These are phyloP conservation scores for Noctua fimbriata DNA, from an alignment of 2,888 invertebrate species.

Conservation along the genomic window DNA sequence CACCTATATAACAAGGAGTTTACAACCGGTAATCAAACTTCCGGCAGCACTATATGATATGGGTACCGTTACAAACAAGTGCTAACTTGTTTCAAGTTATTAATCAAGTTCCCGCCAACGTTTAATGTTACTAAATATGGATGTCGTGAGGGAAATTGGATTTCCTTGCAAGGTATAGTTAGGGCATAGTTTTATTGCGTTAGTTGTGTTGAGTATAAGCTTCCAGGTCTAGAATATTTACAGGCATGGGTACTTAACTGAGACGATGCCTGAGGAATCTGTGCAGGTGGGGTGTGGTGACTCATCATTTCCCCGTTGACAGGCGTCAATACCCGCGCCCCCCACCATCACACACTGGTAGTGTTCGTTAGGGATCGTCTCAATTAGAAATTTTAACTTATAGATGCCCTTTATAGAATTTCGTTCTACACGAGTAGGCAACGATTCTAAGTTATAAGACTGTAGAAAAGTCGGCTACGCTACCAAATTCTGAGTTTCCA, in stretches of 20 bases:
- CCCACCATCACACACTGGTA: neutral
- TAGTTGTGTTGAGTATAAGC: neutral
- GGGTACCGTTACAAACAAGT: conserved; percentile 48
- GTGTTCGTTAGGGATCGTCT: no score
- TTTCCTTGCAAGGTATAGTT: conserved; percentile 23
- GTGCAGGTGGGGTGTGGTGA: neutral
- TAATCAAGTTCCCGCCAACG: conserved; percentile 42
- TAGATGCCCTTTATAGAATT: neutral
- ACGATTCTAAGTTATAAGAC: neutral
- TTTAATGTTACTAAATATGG: conserved; percentile 27
- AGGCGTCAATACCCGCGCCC: neutral
- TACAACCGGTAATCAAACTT: conserved; percentile 43
- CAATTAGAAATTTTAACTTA: neutral
- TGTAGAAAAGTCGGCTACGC: neutral
- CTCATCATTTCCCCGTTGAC: neutral
- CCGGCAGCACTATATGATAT: conserved; percentile 40
- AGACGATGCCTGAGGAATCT: neutral
- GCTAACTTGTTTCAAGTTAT: conserved; percentile 53
- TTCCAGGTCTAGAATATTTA: neutral
- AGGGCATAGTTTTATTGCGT: conserved; percentile 9
- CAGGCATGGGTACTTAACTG: neutral
- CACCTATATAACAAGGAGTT: neutral
- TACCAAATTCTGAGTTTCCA: neutral
- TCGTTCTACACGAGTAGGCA: neutral
- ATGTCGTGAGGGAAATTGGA: conserved; percentile 43